Evolutionary conservation across 2,113 vertebrate genomes (phyloP).

Genomic region (Solea senegalensis): DNA sequence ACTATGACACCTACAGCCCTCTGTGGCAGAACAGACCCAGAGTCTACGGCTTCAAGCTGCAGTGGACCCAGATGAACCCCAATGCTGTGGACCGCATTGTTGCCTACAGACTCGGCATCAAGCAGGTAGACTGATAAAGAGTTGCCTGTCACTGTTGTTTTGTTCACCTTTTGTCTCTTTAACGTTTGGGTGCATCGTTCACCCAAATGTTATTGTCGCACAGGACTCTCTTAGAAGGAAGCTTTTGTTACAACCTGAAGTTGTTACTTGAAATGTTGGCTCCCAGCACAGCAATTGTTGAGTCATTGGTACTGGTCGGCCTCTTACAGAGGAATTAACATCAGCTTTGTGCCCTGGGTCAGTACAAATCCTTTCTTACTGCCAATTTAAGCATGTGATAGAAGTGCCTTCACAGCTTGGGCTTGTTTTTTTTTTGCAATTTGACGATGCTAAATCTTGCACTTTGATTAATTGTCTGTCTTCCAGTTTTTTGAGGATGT

Average conservation of each 20-base stretch:
- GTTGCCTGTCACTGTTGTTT: not conserved
- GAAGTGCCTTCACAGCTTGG: conserved; percentile 21
- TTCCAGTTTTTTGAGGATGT: conserved; percentile 26
- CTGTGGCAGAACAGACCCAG: conserved; percentile 95
- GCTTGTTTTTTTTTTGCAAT: conserved; percentile 3
- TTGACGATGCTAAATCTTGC: conserved; percentile 19
- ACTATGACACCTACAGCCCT: conserved; percentile 96
- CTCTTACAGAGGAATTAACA: conserved; percentile 10
- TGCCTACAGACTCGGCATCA: conserved; percentile 91
- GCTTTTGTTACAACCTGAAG: conserved; percentile 2
- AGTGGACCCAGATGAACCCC: conserved; percentile 99
- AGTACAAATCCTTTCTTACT: conserved; percentile 1
- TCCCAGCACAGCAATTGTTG: not conserved
- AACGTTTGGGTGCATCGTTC: not conserved
- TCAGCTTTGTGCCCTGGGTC: conserved; percentile 1
- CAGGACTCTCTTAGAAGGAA: not conserved
- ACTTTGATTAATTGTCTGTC: conserved; percentile 27
- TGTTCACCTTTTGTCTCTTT: not conserved
- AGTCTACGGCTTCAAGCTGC: conserved; percentile 93
- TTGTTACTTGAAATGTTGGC: not conserved
- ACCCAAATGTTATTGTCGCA: no score
- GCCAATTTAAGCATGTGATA: conserved; percentile 15
- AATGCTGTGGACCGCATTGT: conserved; percentile 91
- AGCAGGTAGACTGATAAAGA: conserved; percentile 86
- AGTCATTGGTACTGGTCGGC: conserved; percentile 11